Conservation (phyloP, 2,113 vertebrate genomes). For the Beaufortia kweichowensis region DNA sequence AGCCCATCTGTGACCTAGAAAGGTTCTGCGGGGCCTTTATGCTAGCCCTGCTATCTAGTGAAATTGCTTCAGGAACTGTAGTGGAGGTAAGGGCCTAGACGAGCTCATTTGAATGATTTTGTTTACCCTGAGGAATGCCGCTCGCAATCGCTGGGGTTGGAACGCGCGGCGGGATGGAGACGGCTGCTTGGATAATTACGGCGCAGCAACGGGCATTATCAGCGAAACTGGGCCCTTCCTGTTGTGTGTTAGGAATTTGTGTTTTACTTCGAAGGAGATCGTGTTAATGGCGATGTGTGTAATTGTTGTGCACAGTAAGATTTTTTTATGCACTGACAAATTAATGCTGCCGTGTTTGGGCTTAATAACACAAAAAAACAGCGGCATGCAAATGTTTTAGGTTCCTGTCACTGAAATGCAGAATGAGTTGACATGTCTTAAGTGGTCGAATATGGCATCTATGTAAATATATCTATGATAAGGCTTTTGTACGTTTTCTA, state of each 20-base stretch:
- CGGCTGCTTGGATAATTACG: neutral
- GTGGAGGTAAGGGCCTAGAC: conserved; percentile 46
- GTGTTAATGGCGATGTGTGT: neutral
- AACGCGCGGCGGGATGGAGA: conserved; percentile 29
- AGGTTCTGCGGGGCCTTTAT: conserved; percentile 60
- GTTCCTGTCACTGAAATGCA: too few relatives aligned
- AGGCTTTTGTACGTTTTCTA: too few relatives aligned
- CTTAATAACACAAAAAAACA: too few relatives aligned
- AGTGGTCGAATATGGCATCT: too few relatives aligned
- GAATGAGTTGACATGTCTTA: too few relatives aligned
- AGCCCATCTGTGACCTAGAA: conserved; percentile 71
- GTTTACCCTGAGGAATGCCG: conserved; percentile 27
- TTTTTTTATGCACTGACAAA: too few relatives aligned
- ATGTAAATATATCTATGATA: too few relatives aligned
- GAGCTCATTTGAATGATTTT: conserved; percentile 49
- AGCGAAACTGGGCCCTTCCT: neutral
- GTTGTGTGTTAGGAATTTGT: conserved; percentile 8
- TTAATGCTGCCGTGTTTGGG: too few relatives aligned
- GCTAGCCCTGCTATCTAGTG: conserved; percentile 62
- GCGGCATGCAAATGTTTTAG: too few relatives aligned
- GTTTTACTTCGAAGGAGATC: neutral
- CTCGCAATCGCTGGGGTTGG: conserved; percentile 42
- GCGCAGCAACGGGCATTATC: conserved; percentile 1
- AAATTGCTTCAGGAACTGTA: conserved; percentile 62
- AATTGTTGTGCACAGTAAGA: neutral